Percentiles rank a stretch among this genome's conserved stretches.
Conservation (phyloP, 2,797 vertebrate genomes). For the Phaenicophaeus curvirostris region DNA sequence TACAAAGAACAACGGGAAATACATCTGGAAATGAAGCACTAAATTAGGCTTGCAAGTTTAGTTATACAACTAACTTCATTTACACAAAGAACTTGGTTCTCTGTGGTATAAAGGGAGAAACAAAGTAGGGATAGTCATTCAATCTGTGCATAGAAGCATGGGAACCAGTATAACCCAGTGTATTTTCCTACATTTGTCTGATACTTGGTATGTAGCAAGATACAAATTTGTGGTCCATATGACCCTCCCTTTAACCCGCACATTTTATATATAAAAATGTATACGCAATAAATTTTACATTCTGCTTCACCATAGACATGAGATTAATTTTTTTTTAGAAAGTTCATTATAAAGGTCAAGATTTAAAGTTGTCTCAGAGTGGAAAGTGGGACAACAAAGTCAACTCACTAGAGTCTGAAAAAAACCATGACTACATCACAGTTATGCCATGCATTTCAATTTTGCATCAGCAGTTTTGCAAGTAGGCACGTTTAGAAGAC, state of each 20-base stretch:
- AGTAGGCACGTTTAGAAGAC: neutral
- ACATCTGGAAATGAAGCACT: neutral
- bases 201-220: neutral
- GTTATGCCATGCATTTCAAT: neutral
- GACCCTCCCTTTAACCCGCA: neutral
- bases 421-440: neutral
- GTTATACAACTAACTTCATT: accelerated
- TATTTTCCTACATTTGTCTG: neutral
- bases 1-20: neutral
- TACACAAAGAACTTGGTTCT: too few species aligned
- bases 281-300: neutral
- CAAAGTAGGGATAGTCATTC: neutral
- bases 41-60: neutral
- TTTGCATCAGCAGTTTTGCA: neutral
- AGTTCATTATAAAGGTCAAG: neutral
- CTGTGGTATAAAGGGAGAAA: neutral
- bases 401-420: neutral
- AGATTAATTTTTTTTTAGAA: neutral
- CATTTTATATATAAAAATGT: neutral
- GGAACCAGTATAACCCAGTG: neutral
- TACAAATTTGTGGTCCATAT: neutral
- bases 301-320: neutral
- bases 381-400: neutral
- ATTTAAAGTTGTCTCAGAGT: neutral
- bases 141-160: neutral